phyloP scores from a whole-genome alignment of 2,113 vertebrate species.

The Aptenodytes patagonicus region DNA sequence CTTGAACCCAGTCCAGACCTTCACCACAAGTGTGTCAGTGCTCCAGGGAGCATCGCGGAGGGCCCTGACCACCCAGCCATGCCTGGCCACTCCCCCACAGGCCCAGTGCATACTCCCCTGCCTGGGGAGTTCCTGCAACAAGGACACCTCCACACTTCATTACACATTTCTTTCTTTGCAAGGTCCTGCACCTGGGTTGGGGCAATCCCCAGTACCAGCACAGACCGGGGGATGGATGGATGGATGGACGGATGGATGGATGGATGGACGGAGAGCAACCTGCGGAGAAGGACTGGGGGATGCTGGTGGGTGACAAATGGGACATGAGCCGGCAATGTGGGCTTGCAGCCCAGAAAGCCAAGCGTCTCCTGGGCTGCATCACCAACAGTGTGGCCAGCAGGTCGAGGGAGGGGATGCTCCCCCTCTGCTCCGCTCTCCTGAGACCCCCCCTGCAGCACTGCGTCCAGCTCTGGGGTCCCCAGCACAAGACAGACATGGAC shows the following conservation, averaged over 20 bases:
- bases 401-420: not conserved
- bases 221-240: not conserved
- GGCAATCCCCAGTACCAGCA: not conserved
- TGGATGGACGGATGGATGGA: not conserved
- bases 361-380: not conserved
- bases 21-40: not conserved
- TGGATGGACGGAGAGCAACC: no score
- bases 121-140: not conserved
- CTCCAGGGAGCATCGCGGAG: fast-evolving
- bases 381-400: not conserved
- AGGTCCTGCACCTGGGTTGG: fast-evolving
- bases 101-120: no score
- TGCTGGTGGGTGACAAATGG: not conserved
- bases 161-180: not conserved
- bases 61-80: not conserved
- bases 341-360: not conserved
- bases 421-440: not conserved
- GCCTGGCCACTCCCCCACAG: not conserved
- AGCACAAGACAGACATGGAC: not conserved
- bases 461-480: not conserved
- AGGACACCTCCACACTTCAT: not conserved
- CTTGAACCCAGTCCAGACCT: not conserved
- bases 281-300: not conserved
- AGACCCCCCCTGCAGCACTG: not conserved
- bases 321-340: fast-evolving